Conservation (phyloP, 2,888 invertebrate genomes). For the Pammene fasciana region DNA sequence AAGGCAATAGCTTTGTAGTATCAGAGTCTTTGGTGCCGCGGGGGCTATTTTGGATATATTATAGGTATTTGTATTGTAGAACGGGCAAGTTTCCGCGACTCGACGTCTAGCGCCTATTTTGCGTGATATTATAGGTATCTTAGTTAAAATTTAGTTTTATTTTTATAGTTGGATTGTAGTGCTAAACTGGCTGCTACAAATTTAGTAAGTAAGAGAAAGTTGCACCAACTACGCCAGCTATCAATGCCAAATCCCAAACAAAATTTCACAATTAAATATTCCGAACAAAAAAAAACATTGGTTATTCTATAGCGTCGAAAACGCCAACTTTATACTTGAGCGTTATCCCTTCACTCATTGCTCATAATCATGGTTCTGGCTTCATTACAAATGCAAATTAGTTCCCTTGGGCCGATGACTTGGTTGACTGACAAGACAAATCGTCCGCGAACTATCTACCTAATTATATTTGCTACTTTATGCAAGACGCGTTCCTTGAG, state of each 20-base stretch:
- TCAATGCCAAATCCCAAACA: neutral
- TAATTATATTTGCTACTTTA: constrained; percentile 69
- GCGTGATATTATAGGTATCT: no score
- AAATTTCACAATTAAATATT: no score
- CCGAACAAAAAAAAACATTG: no score
- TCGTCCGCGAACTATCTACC: constrained; percentile 60
- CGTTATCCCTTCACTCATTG: constrained; percentile 2
- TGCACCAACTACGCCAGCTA: no score
- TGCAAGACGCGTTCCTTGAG: constrained; percentile 65
- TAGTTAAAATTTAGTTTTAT: no score
- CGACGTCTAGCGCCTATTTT: no score
- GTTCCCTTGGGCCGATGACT: constrained; percentile 62
- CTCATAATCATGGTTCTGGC: constrained; percentile 49
- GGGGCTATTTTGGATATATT: no score
- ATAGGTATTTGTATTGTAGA: neutral
- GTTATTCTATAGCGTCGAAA: no score
- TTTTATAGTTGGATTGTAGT: no score
- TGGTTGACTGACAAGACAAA: constrained; percentile 72
- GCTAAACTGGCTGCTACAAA: no score
- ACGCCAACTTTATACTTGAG: neutral
- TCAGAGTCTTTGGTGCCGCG: neutral
- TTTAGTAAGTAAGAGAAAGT: no score
- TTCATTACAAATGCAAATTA: constrained; percentile 75
- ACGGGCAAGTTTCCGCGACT: no score
- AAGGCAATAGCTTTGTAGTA: neutral